Evolutionary conservation across 2,797 vertebrate species (phyloP).

Genomic region (Pipistrellus nathusii): DNA sequence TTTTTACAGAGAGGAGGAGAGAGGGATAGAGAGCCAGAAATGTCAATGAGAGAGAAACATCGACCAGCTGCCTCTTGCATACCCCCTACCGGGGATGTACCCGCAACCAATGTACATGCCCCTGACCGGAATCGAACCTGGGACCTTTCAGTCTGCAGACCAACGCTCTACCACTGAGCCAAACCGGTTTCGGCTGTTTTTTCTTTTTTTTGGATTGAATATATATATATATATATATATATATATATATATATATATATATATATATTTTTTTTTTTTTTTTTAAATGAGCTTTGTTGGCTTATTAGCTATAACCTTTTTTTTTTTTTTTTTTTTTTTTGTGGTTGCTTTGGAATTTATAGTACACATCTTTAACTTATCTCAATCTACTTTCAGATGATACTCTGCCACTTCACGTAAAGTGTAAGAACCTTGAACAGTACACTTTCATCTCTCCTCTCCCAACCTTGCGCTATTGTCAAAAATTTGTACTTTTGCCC

Average conservation of each 20-base stretch:
- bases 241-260: background rate
- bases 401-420: background rate
- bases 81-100: too few relatives aligned
- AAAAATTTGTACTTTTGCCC: background rate
- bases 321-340: background rate
- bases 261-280: too few relatives aligned
- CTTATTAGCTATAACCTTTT: background rate
- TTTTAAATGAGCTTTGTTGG: background rate
- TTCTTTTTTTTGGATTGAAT: background rate
- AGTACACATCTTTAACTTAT: background rate
- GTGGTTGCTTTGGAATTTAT: background rate
- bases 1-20: too few relatives aligned
- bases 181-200: background rate
- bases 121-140: too few relatives aligned
- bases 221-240: too few relatives aligned
- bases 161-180: too few relatives aligned
- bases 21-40: too few relatives aligned
- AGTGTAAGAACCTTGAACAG: background rate
- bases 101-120: too few relatives aligned
- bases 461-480: background rate
- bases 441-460: background rate
- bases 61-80: too few relatives aligned
- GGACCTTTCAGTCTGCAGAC: too few relatives aligned
- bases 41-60: too few relatives aligned
- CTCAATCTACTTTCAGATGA: background rate